These are phyloP conservation scores for Auanema freiburgensis DNA, from an alignment of 2,888 invertebrate species.

Conservation along the genomic window DNA sequence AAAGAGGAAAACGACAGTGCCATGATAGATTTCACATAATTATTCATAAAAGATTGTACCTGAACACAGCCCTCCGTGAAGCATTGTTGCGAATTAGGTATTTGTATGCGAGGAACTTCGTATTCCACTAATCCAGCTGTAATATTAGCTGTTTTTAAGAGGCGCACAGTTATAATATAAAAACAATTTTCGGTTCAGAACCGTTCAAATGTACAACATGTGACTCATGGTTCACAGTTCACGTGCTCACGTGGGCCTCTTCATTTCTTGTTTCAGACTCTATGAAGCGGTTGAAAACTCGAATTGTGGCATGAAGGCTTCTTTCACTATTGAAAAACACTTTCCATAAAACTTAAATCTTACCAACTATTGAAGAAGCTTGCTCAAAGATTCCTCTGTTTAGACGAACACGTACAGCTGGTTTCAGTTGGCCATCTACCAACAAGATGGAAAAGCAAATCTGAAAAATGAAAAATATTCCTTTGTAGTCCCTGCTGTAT, in stretches of 20 bases:
- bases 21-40: background rate
- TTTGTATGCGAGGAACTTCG: conserved; percentile 54
- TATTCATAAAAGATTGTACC: conserved; percentile 14
- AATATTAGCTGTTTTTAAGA: conserved; percentile 13
- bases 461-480: conserved; percentile 2
- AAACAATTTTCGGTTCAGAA: too few relatives aligned
- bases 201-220: conserved; percentile 2
- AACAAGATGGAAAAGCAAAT: background rate
- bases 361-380: conserved; percentile 50
- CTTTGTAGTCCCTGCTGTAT: too few relatives aligned
- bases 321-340: too few relatives aligned
- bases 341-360: conserved; percentile 18
- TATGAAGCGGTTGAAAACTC: too few relatives aligned
- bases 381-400: conserved; percentile 51
- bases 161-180: conserved; percentile 10
- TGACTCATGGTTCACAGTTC: background rate
- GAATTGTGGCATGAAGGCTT: too few relatives aligned
- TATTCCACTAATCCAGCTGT: conserved; percentile 58
- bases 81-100: conserved; percentile 59
- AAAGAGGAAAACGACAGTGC: too few relatives aligned
- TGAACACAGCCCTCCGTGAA: conserved; percentile 62
- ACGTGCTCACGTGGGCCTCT: too few relatives aligned
- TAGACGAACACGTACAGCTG: conserved; percentile 49
- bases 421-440: conserved; percentile 22
- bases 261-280: too few relatives aligned